Evolutionary conservation across 2,797 vertebrate genomes (phyloP).

Genomic region (Tapirus indicus): DNA sequence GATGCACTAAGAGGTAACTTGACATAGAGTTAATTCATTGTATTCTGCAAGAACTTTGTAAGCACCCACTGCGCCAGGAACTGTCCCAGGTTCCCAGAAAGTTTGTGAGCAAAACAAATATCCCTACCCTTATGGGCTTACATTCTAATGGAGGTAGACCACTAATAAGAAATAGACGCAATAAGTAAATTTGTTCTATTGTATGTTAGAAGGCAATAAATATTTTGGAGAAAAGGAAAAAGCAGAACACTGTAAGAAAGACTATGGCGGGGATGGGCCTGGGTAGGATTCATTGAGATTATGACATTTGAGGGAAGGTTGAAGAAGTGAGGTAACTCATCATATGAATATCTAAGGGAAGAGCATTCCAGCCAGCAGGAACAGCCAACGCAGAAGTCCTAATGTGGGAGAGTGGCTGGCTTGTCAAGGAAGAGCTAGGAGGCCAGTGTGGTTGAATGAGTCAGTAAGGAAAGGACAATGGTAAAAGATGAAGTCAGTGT

Average conservation of each 20-base stretch:
- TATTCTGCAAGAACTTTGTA: background rate
- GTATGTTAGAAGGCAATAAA: background rate
- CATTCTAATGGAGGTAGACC: background rate
- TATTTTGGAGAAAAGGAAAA: background rate
- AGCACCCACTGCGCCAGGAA: background rate
- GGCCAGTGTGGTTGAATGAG: background rate
- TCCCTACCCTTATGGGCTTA: background rate
- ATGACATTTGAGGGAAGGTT: background rate
- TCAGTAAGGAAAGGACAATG: background rate
- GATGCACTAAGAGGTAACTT: background rate
- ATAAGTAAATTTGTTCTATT: background rate
- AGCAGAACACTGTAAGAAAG: background rate
- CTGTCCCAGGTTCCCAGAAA: background rate
- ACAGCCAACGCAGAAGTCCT: background rate
- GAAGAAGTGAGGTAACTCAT: background rate
- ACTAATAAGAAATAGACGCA: background rate
- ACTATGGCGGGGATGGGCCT: background rate
- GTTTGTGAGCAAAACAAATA: background rate
- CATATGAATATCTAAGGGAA: background rate
- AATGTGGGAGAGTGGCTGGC: background rate
- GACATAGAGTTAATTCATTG: background rate
- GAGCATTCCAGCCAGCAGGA: too few species aligned
- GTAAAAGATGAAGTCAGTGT: background rate
- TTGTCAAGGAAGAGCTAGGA: background rate
- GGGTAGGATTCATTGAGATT: background rate